phyloP scores from a whole-genome alignment of 2,797 vertebrate genomes.

The Phoxinus dragarum region DNA sequence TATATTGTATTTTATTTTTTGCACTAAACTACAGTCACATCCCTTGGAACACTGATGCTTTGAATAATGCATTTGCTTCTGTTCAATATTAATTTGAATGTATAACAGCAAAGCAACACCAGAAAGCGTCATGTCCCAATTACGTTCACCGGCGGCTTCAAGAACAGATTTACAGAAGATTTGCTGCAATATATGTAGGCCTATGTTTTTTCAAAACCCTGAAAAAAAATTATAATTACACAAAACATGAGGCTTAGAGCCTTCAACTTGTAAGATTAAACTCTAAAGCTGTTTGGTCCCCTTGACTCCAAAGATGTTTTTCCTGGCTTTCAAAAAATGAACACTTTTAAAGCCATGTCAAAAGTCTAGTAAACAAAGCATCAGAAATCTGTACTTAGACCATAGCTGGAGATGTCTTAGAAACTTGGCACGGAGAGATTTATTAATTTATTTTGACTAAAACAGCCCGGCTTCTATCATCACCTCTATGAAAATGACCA shows the following conservation, averaged over 20 bases:
- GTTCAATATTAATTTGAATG: slow-evolving; percentile 38
- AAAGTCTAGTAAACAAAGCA: slow-evolving; percentile 47
- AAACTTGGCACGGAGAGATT: slow-evolving; percentile 6
- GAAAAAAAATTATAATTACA: slow-evolving; percentile 30
- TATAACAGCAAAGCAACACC: not conserved
- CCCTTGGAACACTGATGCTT: not conserved
- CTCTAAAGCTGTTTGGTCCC: slow-evolving; percentile 38
- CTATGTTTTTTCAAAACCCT: not conserved
- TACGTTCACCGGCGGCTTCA: slow-evolving; percentile 29
- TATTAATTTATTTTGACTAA: slow-evolving; percentile 10
- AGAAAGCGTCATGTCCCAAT: slow-evolving; percentile 27
- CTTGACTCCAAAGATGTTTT: slow-evolving; percentile 35
- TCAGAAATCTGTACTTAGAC: slow-evolving; percentile 38
- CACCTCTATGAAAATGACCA: not conserved
- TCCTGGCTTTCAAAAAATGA: slow-evolving; percentile 43
- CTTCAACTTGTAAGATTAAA: slow-evolving; percentile 40
- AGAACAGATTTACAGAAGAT: slow-evolving; percentile 34
- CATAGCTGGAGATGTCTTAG: slow-evolving; percentile 24
- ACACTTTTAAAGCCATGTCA: slow-evolving; percentile 33
- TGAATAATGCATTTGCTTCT: slow-evolving; percentile 37
- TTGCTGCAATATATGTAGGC: slow-evolving; percentile 21
- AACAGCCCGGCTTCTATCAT: slow-evolving; percentile 6
- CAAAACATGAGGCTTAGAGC: slow-evolving; percentile 22
- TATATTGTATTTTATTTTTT: not conserved
- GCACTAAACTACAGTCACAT: not conserved